Evolutionary conservation across 2,888 invertebrate genomes (phyloP), one percentile per base, ranked within the genome.

Genomic region (Odontocerum albicorne): DNA sequence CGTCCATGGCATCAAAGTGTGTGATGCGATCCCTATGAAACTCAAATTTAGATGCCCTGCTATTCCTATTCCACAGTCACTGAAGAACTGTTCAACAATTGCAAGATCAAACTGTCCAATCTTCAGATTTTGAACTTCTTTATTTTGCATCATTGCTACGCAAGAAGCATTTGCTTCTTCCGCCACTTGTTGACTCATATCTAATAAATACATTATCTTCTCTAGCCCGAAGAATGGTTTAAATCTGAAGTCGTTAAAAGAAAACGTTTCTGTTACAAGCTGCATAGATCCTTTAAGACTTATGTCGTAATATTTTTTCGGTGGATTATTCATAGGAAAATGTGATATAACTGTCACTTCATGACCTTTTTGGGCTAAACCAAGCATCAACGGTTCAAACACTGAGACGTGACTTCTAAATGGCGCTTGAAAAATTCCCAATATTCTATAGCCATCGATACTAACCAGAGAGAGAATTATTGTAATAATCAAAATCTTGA

Each of bases 321-420:
- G 63, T 0, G 76, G 69, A 35, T 72, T 65, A 12, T 73, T 69
- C 59, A 74, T 71, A 1, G 84, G 82, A 60, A 83, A 87, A 66
- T 83, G 27, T 7, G 85, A 84, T 33, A 87, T 74, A 4, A 87
- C 82, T 1, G 86, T 87, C 0, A 89, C 68, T 57, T 83, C 75
- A 63, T 89, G 86, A 0, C 87, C 88, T 43, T 79, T 75, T 22
- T 67, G 70, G 0, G 80, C 82, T 49, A 89, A 66, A 62, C 80
- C 84, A 31, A 72, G 74, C 35, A 88, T 65, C 49, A 84, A 73
- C 0, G 82, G 78, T 64, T 76, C 74, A 64, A 83, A 85, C 12
- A 85, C 82, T 19, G 82, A 72, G 63, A 85, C 86, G 67, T 89
- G 89, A 54, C 88, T 88, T 62, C 81, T 84, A 1, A 86, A 85